phyloP scores from a whole-genome alignment of 2,888 invertebrate species.

The Anaspis maculata region DNA sequence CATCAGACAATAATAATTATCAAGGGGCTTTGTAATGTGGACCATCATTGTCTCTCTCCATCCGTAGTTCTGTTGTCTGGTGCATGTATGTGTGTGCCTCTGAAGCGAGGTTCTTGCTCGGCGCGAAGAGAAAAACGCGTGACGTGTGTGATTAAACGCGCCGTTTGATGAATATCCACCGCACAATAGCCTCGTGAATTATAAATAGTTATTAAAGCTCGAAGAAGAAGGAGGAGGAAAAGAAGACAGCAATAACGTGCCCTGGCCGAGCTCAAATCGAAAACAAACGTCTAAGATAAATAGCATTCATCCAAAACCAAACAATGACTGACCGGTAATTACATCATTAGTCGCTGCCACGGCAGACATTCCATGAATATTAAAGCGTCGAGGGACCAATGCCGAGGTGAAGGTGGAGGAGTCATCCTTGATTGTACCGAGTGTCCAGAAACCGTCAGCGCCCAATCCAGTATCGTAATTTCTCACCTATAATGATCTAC shows the following conservation, averaged over 20 bases:
- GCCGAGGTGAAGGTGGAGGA: too few relatives aligned
- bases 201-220: conserved; percentile 10
- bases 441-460: too few relatives aligned
- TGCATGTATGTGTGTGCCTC: too few relatives aligned
- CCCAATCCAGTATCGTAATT: too few relatives aligned
- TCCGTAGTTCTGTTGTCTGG: too few relatives aligned
- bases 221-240: conserved; percentile 1
- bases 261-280: conserved; percentile 9
- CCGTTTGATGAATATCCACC: too few relatives aligned
- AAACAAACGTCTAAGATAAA: conserved; percentile 23
- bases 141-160: conserved; percentile 11
- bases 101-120: too few relatives aligned
- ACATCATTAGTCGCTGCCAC: conserved; percentile 33
- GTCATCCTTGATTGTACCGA: too few relatives aligned
- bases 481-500: conserved; percentile 3
- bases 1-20: conserved; percentile 5
- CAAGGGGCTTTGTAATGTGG: conserved; percentile 11
- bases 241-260: too few relatives aligned
- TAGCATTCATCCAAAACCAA: conserved; percentile 27
- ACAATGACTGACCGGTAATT: conserved; percentile 30
- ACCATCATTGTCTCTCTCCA: conserved; percentile 8
- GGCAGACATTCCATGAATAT: conserved; percentile 30
- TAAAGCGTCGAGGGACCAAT: conserved; percentile 12
- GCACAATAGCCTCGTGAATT: conserved; percentile 9
- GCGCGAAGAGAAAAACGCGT: conserved; percentile 8